These are phyloP conservation scores for Caenorhabditis parvicauda DNA, from an alignment of 2,888 invertebrate species.

Conservation along the genomic window DNA sequence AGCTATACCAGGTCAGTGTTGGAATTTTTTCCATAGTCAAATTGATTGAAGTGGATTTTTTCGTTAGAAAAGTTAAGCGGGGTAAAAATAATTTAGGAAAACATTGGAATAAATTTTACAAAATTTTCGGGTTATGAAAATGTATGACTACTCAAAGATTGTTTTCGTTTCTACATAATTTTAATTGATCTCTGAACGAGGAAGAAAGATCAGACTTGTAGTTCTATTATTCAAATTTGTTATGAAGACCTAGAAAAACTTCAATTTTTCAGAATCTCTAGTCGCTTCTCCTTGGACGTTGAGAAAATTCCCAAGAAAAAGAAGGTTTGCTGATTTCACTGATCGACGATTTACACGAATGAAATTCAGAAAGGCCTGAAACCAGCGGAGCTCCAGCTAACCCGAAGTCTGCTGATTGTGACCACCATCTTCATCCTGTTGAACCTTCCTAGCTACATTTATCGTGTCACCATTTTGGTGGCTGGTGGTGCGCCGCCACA, in stretches of 20 bases:
- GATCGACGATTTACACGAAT: not conserved
- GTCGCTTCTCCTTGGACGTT: slow-evolving; percentile 24
- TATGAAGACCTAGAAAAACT: too few species aligned
- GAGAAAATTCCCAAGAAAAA: slow-evolving; percentile 22
- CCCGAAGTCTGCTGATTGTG: slow-evolving; percentile 50
- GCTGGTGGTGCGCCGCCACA: slow-evolving; percentile 16
- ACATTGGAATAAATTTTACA: not conserved
- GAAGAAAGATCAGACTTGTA: too few species aligned
- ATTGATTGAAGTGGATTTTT: not conserved
- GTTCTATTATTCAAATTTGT: too few species aligned
- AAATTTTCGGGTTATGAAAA: not conserved
- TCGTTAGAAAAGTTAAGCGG: not conserved
- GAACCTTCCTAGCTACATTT: slow-evolving; percentile 58
- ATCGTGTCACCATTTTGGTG: slow-evolving; percentile 44
- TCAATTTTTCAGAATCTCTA: slow-evolving; percentile 17
- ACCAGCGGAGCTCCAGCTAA: slow-evolving; percentile 55
- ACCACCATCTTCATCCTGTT: slow-evolving; percentile 53
- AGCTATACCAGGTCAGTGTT: slow-evolving; percentile 14
- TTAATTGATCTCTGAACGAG: not conserved
- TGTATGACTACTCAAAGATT: not conserved
- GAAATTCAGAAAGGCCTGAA: slow-evolving; percentile 36
- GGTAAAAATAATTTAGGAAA: not conserved
- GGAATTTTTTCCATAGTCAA: not conserved
- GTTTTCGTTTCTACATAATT: not conserved
- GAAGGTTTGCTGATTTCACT: slow-evolving; percentile 8